Evolutionary conservation across 1,140 invertebrate genomes (phyloP).

Genomic region (Alviniconcha marisindica): DNA sequence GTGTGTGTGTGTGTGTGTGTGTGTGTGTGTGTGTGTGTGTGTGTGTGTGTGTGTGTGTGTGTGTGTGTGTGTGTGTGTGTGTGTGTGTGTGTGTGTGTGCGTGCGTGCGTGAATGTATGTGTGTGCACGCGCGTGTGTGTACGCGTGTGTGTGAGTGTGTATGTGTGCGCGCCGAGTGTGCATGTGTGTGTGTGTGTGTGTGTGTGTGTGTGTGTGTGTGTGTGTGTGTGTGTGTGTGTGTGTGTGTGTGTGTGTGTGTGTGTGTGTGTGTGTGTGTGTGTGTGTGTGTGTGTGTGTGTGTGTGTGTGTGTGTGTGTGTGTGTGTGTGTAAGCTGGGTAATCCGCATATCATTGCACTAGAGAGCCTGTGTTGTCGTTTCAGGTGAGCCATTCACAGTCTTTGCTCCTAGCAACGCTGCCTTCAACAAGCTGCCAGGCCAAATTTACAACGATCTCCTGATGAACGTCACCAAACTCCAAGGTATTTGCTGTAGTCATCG

Average conservation of each 20-base stretch:
- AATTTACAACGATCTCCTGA: slow-evolving; percentile 75
- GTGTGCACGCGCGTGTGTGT: not conserved
- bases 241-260: not conserved
- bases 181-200: not conserved
- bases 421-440: slow-evolving; percentile 48
- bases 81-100: too few species aligned
- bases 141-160: not conserved
- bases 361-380: too few species aligned
- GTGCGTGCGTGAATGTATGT: too few species aligned
- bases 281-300: not conserved
- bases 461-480: slow-evolving; percentile 30
- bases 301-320: too few species aligned
- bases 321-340: not conserved
- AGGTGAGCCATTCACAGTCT: slow-evolving; percentile 21
- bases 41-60: too few species aligned
- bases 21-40: too few species aligned
- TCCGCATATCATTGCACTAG: too few species aligned
- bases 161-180: not conserved
- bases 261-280: slow-evolving; percentile 2
- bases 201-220: too few species aligned
- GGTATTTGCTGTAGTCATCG: too few species aligned
- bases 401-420: slow-evolving; percentile 33
- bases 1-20: not conserved
- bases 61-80: too few species aligned
- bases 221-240: not conserved